Evolutionary conservation across 2,888 invertebrate genomes (phyloP).

Genomic region (Galerucella nymphaeae): DNA sequence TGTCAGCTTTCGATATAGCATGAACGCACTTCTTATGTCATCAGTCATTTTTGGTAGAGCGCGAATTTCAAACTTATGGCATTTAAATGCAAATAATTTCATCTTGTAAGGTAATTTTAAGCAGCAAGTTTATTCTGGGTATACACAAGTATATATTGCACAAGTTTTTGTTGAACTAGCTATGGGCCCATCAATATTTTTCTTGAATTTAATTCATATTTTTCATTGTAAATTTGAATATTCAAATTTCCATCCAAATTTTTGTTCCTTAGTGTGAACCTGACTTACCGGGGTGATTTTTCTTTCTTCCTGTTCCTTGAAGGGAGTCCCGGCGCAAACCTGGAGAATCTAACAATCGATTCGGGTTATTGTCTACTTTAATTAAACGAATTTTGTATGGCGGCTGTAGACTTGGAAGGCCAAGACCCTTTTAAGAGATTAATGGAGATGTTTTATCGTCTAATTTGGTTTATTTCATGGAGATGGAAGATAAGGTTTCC

Average conservation of each 20-base stretch:
- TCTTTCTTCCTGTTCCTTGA: constrained; percentile 23
- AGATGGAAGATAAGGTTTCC: constrained; percentile 20
- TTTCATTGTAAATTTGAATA: neutral
- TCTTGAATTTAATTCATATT: neutral
- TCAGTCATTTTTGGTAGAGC: no score
- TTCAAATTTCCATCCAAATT: neutral
- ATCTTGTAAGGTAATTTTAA: no score
- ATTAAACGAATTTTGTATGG: constrained; percentile 37
- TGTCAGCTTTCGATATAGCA: no score
- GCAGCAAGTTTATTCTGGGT: no score
- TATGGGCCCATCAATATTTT: no score
- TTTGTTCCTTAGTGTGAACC: neutral
- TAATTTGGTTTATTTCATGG: constrained; percentile 31
- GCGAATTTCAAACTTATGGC: no score
- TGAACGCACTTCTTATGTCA: no score
- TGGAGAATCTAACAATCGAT: constrained; percentile 39
- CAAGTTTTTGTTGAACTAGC: no score
- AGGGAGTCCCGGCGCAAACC: constrained; percentile 25
- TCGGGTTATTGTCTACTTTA: constrained; percentile 40
- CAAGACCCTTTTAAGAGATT: constrained; percentile 38
- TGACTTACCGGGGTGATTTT: constrained; percentile 10
- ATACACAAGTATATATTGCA: no score
- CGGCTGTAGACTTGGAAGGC: constrained; percentile 32
- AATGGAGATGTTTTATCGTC: constrained; percentile 36
- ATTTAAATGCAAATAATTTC: no score